A percentile compares a stretch with the other conserved stretches of the same genome.
Evolutionary conservation across 2,797 vertebrate genomes (phyloP).

Genomic region (Myripristis jacobus): DNA sequence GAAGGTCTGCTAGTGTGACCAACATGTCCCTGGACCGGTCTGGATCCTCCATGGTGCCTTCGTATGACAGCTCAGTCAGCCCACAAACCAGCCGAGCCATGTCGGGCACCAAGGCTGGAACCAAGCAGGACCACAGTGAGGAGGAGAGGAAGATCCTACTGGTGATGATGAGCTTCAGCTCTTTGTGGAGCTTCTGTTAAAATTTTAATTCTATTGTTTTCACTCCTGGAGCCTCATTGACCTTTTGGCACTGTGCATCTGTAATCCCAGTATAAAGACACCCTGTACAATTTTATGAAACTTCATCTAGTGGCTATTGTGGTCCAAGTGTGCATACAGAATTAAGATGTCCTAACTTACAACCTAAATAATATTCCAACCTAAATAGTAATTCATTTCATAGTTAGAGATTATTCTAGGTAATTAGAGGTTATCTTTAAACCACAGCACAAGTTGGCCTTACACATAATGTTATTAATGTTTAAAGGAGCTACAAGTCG

Average conservation of each 20-base stretch:
- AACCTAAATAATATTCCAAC: too few relatives aligned
- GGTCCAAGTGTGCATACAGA: too few relatives aligned
- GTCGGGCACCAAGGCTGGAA: conserved; percentile 78
- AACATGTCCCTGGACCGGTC: conserved; percentile 94
- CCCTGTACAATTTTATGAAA: too few relatives aligned
- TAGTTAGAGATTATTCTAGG: too few relatives aligned
- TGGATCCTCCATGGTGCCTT: conserved; percentile 91
- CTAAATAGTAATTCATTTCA: too few relatives aligned
- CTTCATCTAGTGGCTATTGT: too few relatives aligned
- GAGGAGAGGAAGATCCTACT: conserved; percentile 97
- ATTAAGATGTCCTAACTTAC: too few relatives aligned
- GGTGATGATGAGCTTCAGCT: conserved; percentile 77
- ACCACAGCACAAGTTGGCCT: too few relatives aligned
- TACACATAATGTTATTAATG: too few relatives aligned
- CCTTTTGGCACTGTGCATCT: background rate
- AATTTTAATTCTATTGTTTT: background rate
- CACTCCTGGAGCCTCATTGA: background rate
- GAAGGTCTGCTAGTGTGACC: conserved; percentile 95
- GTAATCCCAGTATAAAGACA: background rate
- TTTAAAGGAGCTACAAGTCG: too few relatives aligned
- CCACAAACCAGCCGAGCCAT: conserved; percentile 90
- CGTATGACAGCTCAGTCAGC: conserved; percentile 94
- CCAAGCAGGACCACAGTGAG: conserved; percentile 91
- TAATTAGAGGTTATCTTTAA: too few relatives aligned
- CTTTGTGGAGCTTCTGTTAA: background rate